Conservation (phyloP, 1,140 invertebrate species). For the Zaprionus inermis region DNA sequence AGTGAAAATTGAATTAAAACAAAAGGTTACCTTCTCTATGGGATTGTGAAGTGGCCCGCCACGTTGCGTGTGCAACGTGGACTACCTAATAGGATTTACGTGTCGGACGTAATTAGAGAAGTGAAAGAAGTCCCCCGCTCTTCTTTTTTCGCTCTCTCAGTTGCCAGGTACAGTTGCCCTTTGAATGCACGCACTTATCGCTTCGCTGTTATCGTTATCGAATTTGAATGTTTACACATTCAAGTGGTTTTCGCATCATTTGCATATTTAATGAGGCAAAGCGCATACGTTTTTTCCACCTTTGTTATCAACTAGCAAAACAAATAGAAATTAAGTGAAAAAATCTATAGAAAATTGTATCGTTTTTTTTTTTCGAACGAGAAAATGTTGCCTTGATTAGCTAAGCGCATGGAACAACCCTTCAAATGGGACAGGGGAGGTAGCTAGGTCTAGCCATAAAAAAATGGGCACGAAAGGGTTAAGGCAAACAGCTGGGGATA, state of each 20-base stretch:
- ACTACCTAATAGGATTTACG: conserved; percentile 70
- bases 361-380: conserved; percentile 17
- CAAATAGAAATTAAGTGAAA: conserved; percentile 81
- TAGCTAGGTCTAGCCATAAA: not conserved
- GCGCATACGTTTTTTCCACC: conserved; percentile 44
- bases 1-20: conserved; percentile 76
- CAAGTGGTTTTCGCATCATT: conserved; percentile 75
- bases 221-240: conserved; percentile 75
- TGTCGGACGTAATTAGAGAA: conserved; percentile 63
- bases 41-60: conserved; percentile 45
- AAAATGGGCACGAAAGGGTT: conserved; percentile 55
- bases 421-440: conserved; percentile 30
- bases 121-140: not conserved
- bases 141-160: not conserved
- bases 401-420: conserved; percentile 43
- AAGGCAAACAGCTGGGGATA: conserved; percentile 49
- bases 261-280: conserved; percentile 71
- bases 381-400: conserved; percentile 54
- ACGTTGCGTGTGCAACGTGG: conserved; percentile 57
- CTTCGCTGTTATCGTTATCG: conserved; percentile 40
- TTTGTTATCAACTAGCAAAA: conserved; percentile 71
- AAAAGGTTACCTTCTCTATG: conserved; percentile 49
- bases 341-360: conserved; percentile 62
- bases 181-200: not conserved
- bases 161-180: conserved; percentile 8